A percentile compares a stretch with the other conserved stretches of the same genome.
phyloP scores from a whole-genome alignment of 2,113 vertebrate species.

The Eupsittula cactorum region DNA sequence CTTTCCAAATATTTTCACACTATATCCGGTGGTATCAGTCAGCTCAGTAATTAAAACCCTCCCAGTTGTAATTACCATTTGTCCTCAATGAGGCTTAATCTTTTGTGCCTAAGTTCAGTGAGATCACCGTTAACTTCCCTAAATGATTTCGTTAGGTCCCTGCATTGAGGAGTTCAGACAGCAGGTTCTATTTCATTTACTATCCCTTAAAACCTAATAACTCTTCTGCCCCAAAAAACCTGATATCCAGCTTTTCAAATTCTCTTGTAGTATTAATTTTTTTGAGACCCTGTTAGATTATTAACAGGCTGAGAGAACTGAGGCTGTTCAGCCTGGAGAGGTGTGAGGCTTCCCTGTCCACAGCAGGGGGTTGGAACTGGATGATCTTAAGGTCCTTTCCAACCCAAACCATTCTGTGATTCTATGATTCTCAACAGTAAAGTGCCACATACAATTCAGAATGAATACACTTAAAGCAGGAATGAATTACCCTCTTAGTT shows the following conservation, averaged over 20 bases:
- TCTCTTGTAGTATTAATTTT: accelerated
- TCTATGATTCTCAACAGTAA: not conserved
- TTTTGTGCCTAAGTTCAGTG: not conserved
- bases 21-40: not conserved
- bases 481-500: not conserved
- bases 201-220: not conserved
- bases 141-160: accelerated
- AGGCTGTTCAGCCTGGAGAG: not conserved
- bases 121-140: accelerated
- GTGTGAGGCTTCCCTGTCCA: not conserved
- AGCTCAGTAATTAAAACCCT: not conserved
- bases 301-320: not conserved
- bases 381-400: not conserved
- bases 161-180: not conserved
- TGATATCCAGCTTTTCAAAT: not conserved
- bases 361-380: not conserved
- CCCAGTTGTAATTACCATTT: not conserved
- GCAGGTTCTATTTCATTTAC: not conserved
- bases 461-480: not conserved
- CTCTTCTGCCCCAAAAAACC: not conserved
- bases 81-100: not conserved
- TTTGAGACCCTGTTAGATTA: not conserved
- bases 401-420: not conserved
- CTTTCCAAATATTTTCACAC: not conserved
- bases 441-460: not conserved